Evolutionary conservation across 2,113 vertebrate species (phyloP).

Genomic region (Chaetodon trifascialis): DNA sequence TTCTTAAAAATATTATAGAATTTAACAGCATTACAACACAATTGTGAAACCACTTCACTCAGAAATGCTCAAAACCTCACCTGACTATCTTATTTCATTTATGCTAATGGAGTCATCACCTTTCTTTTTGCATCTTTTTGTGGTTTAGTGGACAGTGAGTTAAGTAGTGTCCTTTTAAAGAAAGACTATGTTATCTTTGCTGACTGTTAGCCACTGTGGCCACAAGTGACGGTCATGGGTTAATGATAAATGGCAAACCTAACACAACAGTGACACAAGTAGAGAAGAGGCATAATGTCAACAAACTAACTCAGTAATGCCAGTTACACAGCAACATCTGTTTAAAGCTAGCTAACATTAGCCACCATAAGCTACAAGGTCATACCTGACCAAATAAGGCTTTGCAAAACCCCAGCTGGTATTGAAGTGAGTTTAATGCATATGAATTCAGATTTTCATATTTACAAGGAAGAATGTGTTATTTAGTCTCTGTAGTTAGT

Average conservation of each 20-base stretch:
- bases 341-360: background rate
- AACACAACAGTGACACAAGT: background rate
- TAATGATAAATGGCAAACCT: background rate
- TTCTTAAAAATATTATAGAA: background rate
- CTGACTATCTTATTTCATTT: conserved; percentile 5
- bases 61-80: conserved; percentile 10
- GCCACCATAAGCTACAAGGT: background rate
- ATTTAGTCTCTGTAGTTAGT: background rate
- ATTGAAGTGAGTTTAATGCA: conserved; percentile 1
- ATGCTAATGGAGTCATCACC: background rate
- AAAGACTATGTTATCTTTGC: background rate
- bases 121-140: background rate
- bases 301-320: background rate
- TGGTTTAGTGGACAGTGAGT: background rate
- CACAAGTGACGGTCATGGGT: background rate
- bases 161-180: background rate
- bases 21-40: background rate
- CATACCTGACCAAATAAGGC: background rate
- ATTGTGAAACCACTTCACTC: conserved; percentile 7
- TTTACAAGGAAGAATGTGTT: background rate
- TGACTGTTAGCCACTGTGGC: background rate
- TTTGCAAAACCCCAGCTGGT: background rate
- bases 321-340: conserved; percentile 1
- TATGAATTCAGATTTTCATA: conserved; percentile 7
- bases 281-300: background rate